Percentiles rank a stretch among this genome's conserved stretches.
These are phyloP conservation scores for Branchellion lobata DNA, from an alignment of 2,888 invertebrate genomes.

Conservation along the genomic window DNA sequence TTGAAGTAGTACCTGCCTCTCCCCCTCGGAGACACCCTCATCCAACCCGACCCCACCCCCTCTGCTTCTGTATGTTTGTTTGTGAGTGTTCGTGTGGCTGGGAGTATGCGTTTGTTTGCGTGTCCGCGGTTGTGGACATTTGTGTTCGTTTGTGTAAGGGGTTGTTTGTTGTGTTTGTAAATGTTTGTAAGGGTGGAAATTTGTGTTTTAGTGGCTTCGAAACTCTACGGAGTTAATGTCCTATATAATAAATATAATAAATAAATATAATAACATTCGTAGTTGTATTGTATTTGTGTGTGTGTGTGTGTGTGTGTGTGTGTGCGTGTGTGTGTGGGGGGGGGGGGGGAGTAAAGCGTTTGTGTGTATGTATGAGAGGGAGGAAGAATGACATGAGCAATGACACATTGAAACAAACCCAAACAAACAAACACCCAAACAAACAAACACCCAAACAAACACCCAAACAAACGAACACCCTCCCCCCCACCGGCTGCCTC, in stretches of 20 bases:
- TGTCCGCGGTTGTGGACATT: not conserved
- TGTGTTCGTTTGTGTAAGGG: too few relatives aligned
- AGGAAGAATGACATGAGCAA: not conserved
- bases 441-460: not conserved
- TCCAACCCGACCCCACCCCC: conserved; percentile 60
- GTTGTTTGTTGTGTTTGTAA: too few relatives aligned
- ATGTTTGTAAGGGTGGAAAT: too few relatives aligned
- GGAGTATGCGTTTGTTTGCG: not conserved
- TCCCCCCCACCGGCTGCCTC: not conserved
- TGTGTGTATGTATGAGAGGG: not conserved
- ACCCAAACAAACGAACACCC: not conserved
- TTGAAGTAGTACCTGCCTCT: conserved; percentile 60
- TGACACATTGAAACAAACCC: not conserved
- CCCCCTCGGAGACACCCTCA: conserved; percentile 57
- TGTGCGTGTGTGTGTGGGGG: not conserved
- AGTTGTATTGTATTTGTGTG: too few relatives aligned
- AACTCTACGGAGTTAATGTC: too few relatives aligned
- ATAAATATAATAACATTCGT: too few relatives aligned
- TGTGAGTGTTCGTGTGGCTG: not conserved
- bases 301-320: not conserved
- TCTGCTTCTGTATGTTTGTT: conserved; percentile 53
- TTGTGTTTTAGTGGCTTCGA: too few relatives aligned
- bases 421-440: conserved; percentile 6
- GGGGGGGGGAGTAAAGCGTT: not conserved
- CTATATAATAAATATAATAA: too few relatives aligned